Evolutionary conservation across 2,113 vertebrate species (phyloP).

Genomic region (Chamaetylas fuelleborni): DNA sequence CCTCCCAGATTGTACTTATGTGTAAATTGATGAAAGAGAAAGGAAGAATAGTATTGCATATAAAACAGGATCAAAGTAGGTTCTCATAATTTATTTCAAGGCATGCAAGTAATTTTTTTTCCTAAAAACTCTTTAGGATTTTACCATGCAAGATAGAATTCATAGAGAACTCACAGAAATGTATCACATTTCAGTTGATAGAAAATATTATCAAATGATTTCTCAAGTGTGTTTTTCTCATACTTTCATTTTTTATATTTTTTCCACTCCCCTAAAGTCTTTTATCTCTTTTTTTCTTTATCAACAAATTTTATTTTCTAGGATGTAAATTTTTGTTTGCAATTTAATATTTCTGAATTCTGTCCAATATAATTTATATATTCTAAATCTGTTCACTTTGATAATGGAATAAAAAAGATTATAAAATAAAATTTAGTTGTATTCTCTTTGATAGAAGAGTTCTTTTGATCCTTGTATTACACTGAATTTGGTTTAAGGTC

Average conservation of each 20-base stretch:
- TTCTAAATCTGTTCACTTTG: not conserved
- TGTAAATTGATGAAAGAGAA: not conserved
- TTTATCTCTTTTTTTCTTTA: not conserved
- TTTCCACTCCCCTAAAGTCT: not conserved
- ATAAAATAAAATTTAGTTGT: not conserved
- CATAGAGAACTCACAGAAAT: not conserved
- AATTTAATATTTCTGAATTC: constrained; percentile 32
- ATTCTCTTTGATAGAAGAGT: constrained; percentile 37
- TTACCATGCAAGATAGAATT: not conserved
- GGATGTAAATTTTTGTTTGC: not conserved
- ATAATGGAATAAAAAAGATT: constrained; percentile 18
- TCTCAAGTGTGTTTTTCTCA: not conserved
- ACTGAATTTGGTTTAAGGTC: constrained; percentile 24
- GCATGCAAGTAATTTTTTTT: not conserved
- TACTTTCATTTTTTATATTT: not conserved
- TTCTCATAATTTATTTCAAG: not conserved
- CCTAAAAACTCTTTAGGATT: constrained; percentile 29
- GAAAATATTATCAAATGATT: not conserved
- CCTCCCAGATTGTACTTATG: not conserved
- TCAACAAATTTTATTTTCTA: constrained; percentile 20
- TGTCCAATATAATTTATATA: not conserved
- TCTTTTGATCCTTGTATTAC: constrained; percentile 42
- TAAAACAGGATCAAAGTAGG: not conserved
- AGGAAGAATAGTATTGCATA: not conserved
- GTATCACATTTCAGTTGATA: not conserved